phyloP scores from a whole-genome alignment of 2,113 vertebrate species.

The Paratilapia polleni region DNA sequence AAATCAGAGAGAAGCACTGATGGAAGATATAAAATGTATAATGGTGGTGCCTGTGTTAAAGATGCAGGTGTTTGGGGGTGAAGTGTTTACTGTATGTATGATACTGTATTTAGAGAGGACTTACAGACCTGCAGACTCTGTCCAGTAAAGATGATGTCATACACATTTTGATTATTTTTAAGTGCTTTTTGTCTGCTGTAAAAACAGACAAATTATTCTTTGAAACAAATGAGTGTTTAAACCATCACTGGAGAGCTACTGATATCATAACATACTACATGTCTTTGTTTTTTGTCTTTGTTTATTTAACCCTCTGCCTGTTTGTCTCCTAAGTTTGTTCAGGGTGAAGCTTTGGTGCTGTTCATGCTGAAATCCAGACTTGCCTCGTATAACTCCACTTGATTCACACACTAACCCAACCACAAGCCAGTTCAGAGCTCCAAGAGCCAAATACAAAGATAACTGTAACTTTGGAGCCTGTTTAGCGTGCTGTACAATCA shows the following conservation, averaged over 20 bases:
- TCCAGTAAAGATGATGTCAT: conserved; percentile 72
- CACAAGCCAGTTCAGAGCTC: conserved; percentile 41
- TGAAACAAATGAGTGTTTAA: conserved; percentile 49
- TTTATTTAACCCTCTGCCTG: conserved; percentile 48
- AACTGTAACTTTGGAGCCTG: conserved; percentile 49
- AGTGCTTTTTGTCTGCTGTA: conserved; percentile 60
- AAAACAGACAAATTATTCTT: conserved; percentile 52
- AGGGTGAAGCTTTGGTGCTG: conserved; percentile 68
- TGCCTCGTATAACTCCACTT: conserved; percentile 44
- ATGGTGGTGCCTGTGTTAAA: not conserved
- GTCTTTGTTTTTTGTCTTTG: conserved; percentile 18
- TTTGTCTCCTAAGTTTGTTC: conserved; percentile 48
- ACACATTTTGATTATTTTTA: conserved; percentile 30
- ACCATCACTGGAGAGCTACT: conserved; percentile 60
- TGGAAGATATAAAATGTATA: not conserved
- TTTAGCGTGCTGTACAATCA: conserved; percentile 77
- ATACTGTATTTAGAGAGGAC: conserved; percentile 66
- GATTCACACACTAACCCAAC: conserved; percentile 38
- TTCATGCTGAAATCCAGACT: conserved; percentile 61
- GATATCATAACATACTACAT: conserved; percentile 63
- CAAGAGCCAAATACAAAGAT: conserved; percentile 42
- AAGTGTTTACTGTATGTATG: conserved; percentile 66
- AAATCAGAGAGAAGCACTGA: conserved; percentile 6
- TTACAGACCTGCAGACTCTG: conserved; percentile 36
- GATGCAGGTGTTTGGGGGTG: not conserved